Percentiles rank a stretch among this genome's conserved stretches.
phyloP scores from a whole-genome alignment of 1,140 invertebrate species.

The Melipona quadrifasciata region DNA sequence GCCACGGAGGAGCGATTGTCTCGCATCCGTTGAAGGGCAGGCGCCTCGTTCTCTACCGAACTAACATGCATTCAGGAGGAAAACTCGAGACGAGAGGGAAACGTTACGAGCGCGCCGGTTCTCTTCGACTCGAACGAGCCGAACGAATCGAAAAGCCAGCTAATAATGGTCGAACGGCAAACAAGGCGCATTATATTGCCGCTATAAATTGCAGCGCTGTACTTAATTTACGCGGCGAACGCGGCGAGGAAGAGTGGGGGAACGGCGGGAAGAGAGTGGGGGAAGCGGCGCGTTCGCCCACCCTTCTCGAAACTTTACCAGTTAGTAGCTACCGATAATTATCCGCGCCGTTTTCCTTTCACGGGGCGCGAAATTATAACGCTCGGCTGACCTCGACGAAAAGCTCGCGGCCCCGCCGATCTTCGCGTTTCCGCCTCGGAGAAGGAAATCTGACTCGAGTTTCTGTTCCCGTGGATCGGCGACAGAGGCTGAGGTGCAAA shows the following conservation, averaged over 20 bases:
- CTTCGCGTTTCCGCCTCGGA: not conserved
- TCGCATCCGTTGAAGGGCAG: not conserved
- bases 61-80: conserved; percentile 21
- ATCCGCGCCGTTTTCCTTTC: conserved; percentile 59
- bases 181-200: conserved; percentile 66
- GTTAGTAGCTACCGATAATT: conserved; percentile 70
- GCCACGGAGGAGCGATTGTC: not conserved
- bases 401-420: conserved; percentile 37
- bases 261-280: not conserved
- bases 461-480: not conserved
- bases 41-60: not conserved
- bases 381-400: conserved; percentile 48
- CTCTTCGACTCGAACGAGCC: conserved; percentile 16
- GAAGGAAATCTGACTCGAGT: not conserved
- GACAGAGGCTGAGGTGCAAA: too few species aligned
- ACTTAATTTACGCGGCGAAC: conserved; percentile 62
- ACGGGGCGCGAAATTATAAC: conserved; percentile 59
- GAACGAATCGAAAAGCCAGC: conserved; percentile 36
- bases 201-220: conserved; percentile 66
- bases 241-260: not conserved
- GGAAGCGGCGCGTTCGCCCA: conserved; percentile 12
- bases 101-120: conserved; percentile 36
- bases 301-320: conserved; percentile 62
- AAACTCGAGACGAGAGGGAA: conserved; percentile 40
- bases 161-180: conserved; percentile 64